These are phyloP conservation scores for Amphimallon solstitiale DNA, from an alignment of 2,888 invertebrate species.

Conservation along the genomic window DNA sequence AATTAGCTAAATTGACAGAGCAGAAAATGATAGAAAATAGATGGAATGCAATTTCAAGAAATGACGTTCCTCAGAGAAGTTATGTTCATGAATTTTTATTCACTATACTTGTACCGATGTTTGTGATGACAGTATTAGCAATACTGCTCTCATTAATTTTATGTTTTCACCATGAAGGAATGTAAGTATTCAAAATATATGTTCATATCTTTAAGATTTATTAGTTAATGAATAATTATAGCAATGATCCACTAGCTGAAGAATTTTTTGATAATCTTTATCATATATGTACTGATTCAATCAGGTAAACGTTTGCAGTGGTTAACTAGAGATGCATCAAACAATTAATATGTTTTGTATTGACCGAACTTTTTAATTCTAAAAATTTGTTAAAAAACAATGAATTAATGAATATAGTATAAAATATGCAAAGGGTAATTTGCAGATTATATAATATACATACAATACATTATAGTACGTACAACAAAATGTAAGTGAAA, in stretches of 20 bases:
- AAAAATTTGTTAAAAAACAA: neutral
- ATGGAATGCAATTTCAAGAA: constrained; percentile 73
- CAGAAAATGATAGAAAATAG: constrained; percentile 62
- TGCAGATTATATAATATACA: too few species aligned
- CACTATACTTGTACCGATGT: constrained; percentile 75
- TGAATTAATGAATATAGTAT: too few species aligned
- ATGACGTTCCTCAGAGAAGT: constrained; percentile 73
- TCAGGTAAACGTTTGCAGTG: constrained; percentile 55
- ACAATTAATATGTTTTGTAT: constrained; percentile 10
- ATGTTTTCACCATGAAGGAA: constrained; percentile 79
- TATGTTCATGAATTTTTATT: constrained; percentile 76
- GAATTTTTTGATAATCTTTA: constrained; percentile 76
- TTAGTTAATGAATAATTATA: constrained; percentile 62
- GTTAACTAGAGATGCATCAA: neutral
- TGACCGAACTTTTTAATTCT: neutral
- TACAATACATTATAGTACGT: too few species aligned
- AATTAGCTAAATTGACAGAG: constrained; percentile 56
- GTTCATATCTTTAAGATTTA: constrained; percentile 20
- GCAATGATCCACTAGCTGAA: constrained; percentile 73
- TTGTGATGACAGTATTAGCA: constrained; percentile 73
- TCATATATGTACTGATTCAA: constrained; percentile 76
- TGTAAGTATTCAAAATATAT: constrained; percentile 70
- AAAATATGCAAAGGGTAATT: too few species aligned
- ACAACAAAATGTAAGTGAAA: too few species aligned
- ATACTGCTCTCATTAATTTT: constrained; percentile 76